These are phyloP conservation scores for Leptinotarsa undecemlineata DNA, from an alignment of 1,140 invertebrate species.

Conservation along the genomic window DNA sequence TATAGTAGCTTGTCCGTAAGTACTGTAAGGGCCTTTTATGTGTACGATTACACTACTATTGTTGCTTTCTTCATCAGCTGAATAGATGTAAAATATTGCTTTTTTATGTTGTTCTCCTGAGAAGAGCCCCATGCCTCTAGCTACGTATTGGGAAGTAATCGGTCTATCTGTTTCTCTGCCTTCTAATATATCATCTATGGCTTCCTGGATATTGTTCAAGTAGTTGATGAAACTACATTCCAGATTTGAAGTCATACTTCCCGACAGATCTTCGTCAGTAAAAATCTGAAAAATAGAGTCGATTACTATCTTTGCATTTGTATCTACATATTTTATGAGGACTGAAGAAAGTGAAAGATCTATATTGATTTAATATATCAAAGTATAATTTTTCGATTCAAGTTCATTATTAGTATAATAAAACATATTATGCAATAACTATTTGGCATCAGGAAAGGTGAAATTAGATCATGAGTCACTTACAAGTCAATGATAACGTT, in stretches of 20 bases:
- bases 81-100: slow-evolving; percentile 50
- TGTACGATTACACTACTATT: slow-evolving; percentile 39
- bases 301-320: too few relatives aligned
- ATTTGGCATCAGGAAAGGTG: too few relatives aligned
- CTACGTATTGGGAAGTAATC: slow-evolving; percentile 60
- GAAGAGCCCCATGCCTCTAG: slow-evolving; percentile 61
- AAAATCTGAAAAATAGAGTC: slow-evolving; percentile 58
- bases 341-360: too few relatives aligned
- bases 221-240: slow-evolving; percentile 61
- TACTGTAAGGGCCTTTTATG: slow-evolving; percentile 45
- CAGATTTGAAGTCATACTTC: slow-evolving; percentile 46
- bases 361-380: too few relatives aligned
- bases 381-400: too few relatives aligned
- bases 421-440: too few relatives aligned
- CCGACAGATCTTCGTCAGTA: slow-evolving; percentile 58
- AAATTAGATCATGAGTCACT: too few relatives aligned
- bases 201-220: slow-evolving; percentile 56
- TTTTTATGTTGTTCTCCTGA: slow-evolving; percentile 59
- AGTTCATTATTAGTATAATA: too few relatives aligned
- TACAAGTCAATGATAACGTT: too few relatives aligned
- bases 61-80: slow-evolving; percentile 16
- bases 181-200: slow-evolving; percentile 52
- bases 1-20: slow-evolving; percentile 38
- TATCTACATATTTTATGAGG: too few relatives aligned
- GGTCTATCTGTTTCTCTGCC: slow-evolving; percentile 40